Evolutionary conservation across 2,113 vertebrate genomes (phyloP), one percentile per base, ranked within the genome.

Genomic region (Archilochus colubris): DNA sequence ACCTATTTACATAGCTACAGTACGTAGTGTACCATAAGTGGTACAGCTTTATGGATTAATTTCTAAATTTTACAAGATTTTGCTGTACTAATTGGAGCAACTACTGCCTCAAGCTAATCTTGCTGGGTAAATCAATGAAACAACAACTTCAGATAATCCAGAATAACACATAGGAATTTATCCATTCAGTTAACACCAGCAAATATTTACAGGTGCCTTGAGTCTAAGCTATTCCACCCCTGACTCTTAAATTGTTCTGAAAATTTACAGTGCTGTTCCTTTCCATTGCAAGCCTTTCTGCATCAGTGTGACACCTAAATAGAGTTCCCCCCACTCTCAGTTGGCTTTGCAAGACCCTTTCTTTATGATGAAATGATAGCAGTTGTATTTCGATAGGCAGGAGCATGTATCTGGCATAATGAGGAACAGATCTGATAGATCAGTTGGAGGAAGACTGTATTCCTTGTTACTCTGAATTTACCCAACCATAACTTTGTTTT

Each of bases 201-300:
- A 98, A 95, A 84, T 96, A 92, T 91, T 95, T 97, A 96, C 84
- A 97, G 96, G 97, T 98, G 98, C 97, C 98, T 98, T 98, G 95
- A 92, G 94, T 92, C 88, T 91, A 92, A 96, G 83, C 63, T 90
- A 3, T 66, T 82, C 53, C 66, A 62, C 62, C 62, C 36, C 19
- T 36, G 72, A 83, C 46, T 88, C 89, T 81, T 83, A 75, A 79
- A 66, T 55, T 44, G 48, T 92, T 94, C 33, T 87, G 90, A 87
- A 91, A 82, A 64, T 31, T 24, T 43, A 12, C 21, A 30, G 20
- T 73, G 77, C 12, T 82, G 27, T 88, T 94, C 44, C 48, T 70
- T 68, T 69, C 67, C n/a, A 3, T 28, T n/a, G 44, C 55, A 53
- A 73, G 53, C 63, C 48, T 75, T 31, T 64, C 51, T 80, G 70